These are phyloP conservation scores for Eleutherodactylus coqui DNA, from an alignment of 2,797 vertebrate genomes.

Conservation along the genomic window DNA sequence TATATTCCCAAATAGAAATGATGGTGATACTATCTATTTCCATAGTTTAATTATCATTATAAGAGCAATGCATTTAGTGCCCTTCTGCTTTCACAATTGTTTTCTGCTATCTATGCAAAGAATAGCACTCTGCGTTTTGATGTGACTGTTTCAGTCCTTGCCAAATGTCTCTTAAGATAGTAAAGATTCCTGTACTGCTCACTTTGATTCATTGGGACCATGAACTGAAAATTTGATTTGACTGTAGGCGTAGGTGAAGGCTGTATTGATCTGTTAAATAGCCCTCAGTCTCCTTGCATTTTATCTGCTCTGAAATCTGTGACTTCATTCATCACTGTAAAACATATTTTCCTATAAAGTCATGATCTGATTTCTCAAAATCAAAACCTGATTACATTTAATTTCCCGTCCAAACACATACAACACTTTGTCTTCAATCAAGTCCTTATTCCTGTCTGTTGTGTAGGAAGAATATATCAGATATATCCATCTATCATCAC, in stretches of 20 bases:
- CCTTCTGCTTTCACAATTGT: background rate
- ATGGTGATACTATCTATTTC: background rate
- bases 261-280: slow-evolving; percentile 59
- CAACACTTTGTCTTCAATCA: slow-evolving; percentile 51
- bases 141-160: background rate
- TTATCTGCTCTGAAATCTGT: slow-evolving; percentile 56
- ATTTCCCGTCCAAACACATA: slow-evolving; percentile 44
- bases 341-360: slow-evolving; percentile 59
- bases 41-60: background rate
- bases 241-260: slow-evolving; percentile 56
- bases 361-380: slow-evolving; percentile 56
- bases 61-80: background rate
- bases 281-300: slow-evolving; percentile 52
- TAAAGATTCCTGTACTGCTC: slow-evolving; percentile 30
- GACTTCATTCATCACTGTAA: slow-evolving; percentile 63
- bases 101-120: background rate
- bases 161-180: slow-evolving; percentile 32
- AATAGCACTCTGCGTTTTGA: background rate
- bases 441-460: slow-evolving; percentile 17
- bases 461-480: background rate
- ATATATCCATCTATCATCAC: background rate
- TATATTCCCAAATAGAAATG: background rate
- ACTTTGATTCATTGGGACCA: slow-evolving; percentile 59
- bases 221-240: slow-evolving; percentile 57
- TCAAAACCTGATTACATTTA: slow-evolving; percentile 56